Evolutionary conservation across 1,140 invertebrate genomes (phyloP).

Genomic region (Drosophila albomicans): DNA sequence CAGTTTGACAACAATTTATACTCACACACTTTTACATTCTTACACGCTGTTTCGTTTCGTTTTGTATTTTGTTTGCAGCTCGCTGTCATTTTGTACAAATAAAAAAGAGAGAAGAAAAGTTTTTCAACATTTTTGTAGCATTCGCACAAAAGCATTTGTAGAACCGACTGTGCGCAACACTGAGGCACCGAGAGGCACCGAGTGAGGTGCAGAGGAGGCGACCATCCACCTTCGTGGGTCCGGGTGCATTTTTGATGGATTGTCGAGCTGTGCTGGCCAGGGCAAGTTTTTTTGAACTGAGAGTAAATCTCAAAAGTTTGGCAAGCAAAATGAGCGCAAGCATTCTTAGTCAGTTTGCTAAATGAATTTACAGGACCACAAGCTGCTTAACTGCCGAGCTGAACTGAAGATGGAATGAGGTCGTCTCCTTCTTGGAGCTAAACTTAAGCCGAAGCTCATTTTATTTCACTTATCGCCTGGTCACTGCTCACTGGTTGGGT

Average conservation of each 20-base stretch:
- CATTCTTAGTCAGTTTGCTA: slow-evolving; percentile 61
- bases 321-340: slow-evolving; percentile 49
- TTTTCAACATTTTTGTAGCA: slow-evolving; percentile 47
- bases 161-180: slow-evolving; percentile 9
- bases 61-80: no score
- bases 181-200: background rate
- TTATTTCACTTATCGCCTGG: slow-evolving; percentile 77
- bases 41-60: slow-evolving; percentile 8
- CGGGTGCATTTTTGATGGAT: slow-evolving; percentile 55
- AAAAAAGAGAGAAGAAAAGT: slow-evolving; percentile 4
- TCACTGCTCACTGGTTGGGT: slow-evolving; percentile 50
- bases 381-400: slow-evolving; percentile 41
- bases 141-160: slow-evolving; percentile 49
- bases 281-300: slow-evolving; percentile 24
- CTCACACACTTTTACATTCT: slow-evolving; percentile 19
- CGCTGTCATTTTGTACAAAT: slow-evolving; percentile 27
- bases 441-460: slow-evolving; percentile 66
- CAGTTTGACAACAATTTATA: slow-evolving; percentile 80
- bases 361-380: slow-evolving; percentile 63
- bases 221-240: no score
- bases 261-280: slow-evolving; percentile 17
- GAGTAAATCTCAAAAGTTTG: slow-evolving; percentile 55
- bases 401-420: background rate
- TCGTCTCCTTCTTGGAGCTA: slow-evolving; percentile 13
- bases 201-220: slow-evolving; percentile 7